Conservation (phyloP, 2,888 invertebrate species). For the Pterobdella sp. region DNA sequence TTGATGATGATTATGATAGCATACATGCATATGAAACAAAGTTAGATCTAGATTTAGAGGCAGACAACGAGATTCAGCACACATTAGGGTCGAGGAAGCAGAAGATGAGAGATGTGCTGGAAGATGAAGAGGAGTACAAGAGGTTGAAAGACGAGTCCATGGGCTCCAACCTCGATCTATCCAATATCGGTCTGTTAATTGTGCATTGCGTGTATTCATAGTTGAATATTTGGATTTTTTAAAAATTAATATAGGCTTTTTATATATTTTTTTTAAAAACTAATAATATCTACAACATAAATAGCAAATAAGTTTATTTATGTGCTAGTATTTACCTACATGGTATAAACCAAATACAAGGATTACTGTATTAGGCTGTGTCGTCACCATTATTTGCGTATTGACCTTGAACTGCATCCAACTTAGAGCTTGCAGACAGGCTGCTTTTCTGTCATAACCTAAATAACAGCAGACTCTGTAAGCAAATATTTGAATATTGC, state of each 20-base stretch:
- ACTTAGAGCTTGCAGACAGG: too few species aligned
- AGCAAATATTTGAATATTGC: too few species aligned
- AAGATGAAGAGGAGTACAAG: background rate
- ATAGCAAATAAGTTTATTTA: too few species aligned
- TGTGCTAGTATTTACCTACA: too few species aligned
- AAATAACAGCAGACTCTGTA: too few species aligned
- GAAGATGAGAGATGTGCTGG: background rate
- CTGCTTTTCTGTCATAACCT: too few species aligned
- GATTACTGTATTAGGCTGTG: too few species aligned
- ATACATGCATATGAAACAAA: slow-evolving; percentile 6
- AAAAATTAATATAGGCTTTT: background rate
- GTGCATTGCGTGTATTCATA: slow-evolving; percentile 5
- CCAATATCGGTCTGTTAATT: background rate
- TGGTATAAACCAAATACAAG: too few species aligned
- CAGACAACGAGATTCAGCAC: background rate
- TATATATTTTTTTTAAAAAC: too few species aligned
- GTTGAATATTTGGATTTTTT: background rate
- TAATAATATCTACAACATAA: too few species aligned
- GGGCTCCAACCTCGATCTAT: background rate
- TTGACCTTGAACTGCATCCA: too few species aligned
- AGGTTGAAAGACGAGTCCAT: slow-evolving; percentile 1
- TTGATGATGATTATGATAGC: slow-evolving; percentile 20
- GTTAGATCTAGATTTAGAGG: background rate
- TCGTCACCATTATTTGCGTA: too few species aligned
- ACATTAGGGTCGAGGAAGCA: background rate